Base-by-base conservation (phyloP, 2,113 vertebrate species). In the Brevimyrus niger region DNA sequence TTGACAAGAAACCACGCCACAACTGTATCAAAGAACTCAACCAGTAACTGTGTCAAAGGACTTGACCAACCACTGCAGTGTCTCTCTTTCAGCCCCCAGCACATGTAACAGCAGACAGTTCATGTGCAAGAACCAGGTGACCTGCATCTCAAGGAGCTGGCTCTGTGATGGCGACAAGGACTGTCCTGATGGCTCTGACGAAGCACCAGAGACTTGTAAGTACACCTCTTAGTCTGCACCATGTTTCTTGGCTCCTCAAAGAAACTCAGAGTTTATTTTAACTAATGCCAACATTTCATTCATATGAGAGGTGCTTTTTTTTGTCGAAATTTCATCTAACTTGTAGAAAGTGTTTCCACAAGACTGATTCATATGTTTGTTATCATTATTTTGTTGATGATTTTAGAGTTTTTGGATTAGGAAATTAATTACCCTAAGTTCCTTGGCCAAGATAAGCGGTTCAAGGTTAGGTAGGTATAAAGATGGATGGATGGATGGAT, bases 71-170 rank as follows among this genome's bases (percentile, higher is more conserved):
- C n/a, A 76, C 35, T 95, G 91, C 92, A 0, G 27, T 9, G 4
- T 51, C 9, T 89, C 58, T 90, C 83, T 91, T 92, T 50, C 91
- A 99, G 98, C 93, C 92, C 96, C 97, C 89, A 98, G 97, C 95
- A 99, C 98, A 17, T 99, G 98, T 95, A 99, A 96, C 94, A 96
- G 97, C 17, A 99, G 97, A 94, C 98, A 99, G 94, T 99, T 99
- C 96, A 97, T 97, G 87, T 99, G 98, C 92, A 99, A 97, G 95
- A 98, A 99, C 94, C 97, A 98, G 94, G 95, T 97, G 87, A 99
- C 98, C 73, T 99, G 98, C 92, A 98, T 99, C 93, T 99, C 98
- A 35, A 99, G 98, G 95, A 98, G 98, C 92, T 99, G 98, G 98
- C 96, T 97, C 87, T 99, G 98, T 87, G 98, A 99, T 15, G 97